phyloP scores from a whole-genome alignment of 2,888 invertebrate genomes.

The Ormyrus thymus region DNA sequence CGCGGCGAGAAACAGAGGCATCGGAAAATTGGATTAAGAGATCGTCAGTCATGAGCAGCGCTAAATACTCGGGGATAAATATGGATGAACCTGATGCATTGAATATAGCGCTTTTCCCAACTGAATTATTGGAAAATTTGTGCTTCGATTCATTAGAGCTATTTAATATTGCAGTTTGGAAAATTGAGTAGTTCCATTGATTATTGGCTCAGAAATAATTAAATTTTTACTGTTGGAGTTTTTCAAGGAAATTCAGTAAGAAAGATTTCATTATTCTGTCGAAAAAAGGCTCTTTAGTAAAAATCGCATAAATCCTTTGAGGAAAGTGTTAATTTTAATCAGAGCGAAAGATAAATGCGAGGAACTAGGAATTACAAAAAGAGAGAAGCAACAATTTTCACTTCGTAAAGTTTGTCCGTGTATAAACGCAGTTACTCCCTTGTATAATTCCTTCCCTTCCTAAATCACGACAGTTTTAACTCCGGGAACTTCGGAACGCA shows the following conservation, averaged over 20 bases:
- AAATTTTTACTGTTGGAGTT: no score
- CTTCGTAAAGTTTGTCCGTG: constrained; percentile 8
- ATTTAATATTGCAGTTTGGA: background rate
- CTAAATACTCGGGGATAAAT: constrained; percentile 15
- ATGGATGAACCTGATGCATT: constrained; percentile 22
- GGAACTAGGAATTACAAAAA: constrained; percentile 11
- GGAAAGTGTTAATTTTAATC: constrained; percentile 1
- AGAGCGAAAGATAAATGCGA: constrained; percentile 13
- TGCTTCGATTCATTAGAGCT: background rate
- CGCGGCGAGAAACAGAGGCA: background rate
- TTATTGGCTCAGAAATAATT: no score
- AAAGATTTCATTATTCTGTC: no score
- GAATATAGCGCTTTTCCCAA: background rate
- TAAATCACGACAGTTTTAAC: background rate
- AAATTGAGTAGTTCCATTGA: no score
- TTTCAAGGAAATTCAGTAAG: no score
- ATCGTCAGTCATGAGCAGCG: constrained; percentile 27
- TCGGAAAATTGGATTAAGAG: constrained; percentile 34
- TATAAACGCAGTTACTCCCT: background rate
- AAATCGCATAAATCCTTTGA: no score
- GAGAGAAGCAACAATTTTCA: background rate
- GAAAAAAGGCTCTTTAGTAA: no score
- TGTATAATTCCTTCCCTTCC: background rate
- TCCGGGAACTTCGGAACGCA: background rate
- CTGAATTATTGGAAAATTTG: constrained; percentile 1